Evolutionary conservation across 2,888 invertebrate genomes (phyloP).

Genomic region (Agriotes lineatus): DNA sequence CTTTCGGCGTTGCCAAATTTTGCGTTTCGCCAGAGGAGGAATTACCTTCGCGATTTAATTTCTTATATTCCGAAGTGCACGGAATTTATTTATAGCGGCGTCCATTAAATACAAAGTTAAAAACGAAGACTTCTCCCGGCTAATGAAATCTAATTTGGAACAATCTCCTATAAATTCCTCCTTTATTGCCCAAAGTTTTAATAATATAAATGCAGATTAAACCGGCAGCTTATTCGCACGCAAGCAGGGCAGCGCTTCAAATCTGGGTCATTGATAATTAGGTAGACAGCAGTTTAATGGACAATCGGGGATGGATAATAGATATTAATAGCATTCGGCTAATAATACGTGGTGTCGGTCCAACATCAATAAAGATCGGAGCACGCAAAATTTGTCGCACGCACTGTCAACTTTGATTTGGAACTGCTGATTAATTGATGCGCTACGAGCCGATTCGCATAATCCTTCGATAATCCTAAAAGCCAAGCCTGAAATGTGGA

Average conservation of each 20-base stretch:
- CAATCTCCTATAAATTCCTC: slow-evolving; percentile 25
- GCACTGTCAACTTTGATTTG: slow-evolving; percentile 21
- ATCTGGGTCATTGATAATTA: slow-evolving; percentile 29
- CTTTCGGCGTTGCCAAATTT: not conserved
- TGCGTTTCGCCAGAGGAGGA: too few relatives aligned
- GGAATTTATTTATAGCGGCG: slow-evolving; percentile 7
- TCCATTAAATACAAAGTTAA: not conserved
- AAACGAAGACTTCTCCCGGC: not conserved
- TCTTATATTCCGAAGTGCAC: not conserved
- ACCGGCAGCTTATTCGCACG: slow-evolving; percentile 9
- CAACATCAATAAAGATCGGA: slow-evolving; percentile 17
- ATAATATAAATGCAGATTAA: slow-evolving; percentile 25
- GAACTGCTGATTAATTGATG: slow-evolving; percentile 19
- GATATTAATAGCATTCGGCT: slow-evolving; percentile 29
- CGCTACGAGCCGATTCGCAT: not conserved
- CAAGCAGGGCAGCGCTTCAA: slow-evolving; percentile 1
- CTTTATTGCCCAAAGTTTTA: slow-evolving; percentile 25
- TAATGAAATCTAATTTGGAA: slow-evolving; percentile 31
- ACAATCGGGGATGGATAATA: slow-evolving; percentile 28
- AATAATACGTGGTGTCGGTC: slow-evolving; percentile 23
- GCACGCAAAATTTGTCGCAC: slow-evolving; percentile 17
- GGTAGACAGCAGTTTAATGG: slow-evolving; percentile 26
- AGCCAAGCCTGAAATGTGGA: slow-evolving; percentile 2
- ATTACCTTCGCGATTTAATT: not conserved
- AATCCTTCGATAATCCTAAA: slow-evolving; percentile 16